These are phyloP conservation scores for Craseonycteris thonglongyai DNA, from an alignment of 2,113 vertebrate species.

Conservation along the genomic window DNA sequence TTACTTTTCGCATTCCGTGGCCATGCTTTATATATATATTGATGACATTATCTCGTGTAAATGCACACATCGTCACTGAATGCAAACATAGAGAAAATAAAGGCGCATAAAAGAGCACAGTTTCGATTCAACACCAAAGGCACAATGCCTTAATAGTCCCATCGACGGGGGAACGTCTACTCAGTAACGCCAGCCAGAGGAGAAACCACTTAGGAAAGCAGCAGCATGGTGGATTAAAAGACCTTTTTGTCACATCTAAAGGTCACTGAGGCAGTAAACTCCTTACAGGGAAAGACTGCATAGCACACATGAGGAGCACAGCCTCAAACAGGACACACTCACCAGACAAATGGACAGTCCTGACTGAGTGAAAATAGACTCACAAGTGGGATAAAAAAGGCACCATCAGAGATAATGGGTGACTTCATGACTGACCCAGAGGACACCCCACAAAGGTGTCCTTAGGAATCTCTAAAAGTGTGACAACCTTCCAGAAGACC, in stretches of 20 bases:
- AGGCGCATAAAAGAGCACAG: slow-evolving; percentile 23
- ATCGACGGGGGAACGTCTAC: slow-evolving; percentile 71
- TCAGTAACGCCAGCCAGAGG: slow-evolving; percentile 75
- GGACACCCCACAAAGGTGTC: background rate
- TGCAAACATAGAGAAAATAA: slow-evolving; percentile 57
- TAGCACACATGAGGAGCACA: slow-evolving; percentile 56
- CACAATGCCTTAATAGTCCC: slow-evolving; percentile 72
- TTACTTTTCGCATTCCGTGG: background rate
- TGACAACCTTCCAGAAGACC: background rate
- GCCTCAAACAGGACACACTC: background rate
- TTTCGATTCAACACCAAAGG: slow-evolving; percentile 59
- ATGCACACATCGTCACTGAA: slow-evolving; percentile 36
- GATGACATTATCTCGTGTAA: background rate
- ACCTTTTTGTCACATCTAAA: slow-evolving; percentile 76
- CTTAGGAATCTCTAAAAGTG: background rate
- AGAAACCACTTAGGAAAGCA: slow-evolving; percentile 75
- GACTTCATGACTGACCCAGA: background rate
- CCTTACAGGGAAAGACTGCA: slow-evolving; percentile 72
- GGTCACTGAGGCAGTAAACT: slow-evolving; percentile 79
- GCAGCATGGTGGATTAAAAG: slow-evolving; percentile 74
- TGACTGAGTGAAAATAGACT: slow-evolving; percentile 27
- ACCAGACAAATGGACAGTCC: slow-evolving; percentile 25
- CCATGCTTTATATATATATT: background rate
- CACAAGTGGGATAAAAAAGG: too few relatives aligned
- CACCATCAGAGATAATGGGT: too few relatives aligned